These are phyloP conservation scores for Bombus terrestris DNA, from an alignment of 1,140 invertebrate genomes.

Conservation along the genomic window DNA sequence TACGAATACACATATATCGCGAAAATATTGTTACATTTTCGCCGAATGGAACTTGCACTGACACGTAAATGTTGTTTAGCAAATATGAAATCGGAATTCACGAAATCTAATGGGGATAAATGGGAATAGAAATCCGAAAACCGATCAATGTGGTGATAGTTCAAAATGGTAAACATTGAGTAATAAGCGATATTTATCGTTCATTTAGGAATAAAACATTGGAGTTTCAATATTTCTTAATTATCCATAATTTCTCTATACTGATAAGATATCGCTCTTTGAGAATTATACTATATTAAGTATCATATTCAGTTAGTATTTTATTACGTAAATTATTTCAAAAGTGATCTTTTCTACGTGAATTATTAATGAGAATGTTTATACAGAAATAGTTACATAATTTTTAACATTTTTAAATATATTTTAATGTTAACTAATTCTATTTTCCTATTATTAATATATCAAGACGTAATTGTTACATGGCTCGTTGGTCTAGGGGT, in stretches of 20 bases:
- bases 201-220: not conserved
- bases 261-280: not conserved
- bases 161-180: conserved; percentile 94
- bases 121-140: conserved; percentile 88
- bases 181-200: conserved; percentile 70
- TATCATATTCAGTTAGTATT: not conserved
- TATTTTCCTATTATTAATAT: not conserved
- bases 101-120: conserved; percentile 78
- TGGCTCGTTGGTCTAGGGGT: conserved; percentile 91
- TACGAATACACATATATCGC: not conserved
- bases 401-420: not conserved
- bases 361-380: not conserved
- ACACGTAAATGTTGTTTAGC: not conserved
- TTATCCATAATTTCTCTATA: not conserved
- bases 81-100: not conserved
- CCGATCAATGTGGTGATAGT: conserved; percentile 90
- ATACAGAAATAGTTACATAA: not conserved
- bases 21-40: not conserved
- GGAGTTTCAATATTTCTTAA: not conserved
- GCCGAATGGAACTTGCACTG: not conserved
- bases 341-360: not conserved
- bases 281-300: not conserved
- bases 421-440: not conserved
- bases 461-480: conserved; percentile 34
- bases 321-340: not conserved